A percentile compares a stretch with the other conserved stretches of the same genome.
phyloP scores from a whole-genome alignment of 2,797 vertebrate genomes.

The Phrynocephalus guinanensis region DNA sequence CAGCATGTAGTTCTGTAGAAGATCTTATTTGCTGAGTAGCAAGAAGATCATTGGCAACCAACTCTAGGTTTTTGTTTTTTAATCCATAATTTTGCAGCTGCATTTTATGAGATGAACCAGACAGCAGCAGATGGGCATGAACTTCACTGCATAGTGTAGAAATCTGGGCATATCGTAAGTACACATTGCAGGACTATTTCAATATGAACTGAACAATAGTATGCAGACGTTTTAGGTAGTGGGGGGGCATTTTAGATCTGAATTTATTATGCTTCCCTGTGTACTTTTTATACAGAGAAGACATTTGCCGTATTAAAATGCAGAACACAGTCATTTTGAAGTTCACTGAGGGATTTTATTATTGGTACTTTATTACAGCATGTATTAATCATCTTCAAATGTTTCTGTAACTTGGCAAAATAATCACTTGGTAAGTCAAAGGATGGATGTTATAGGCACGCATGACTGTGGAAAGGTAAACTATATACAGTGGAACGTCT shows the following conservation, averaged over 20 bases:
- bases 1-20: constrained; percentile 62
- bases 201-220: constrained; percentile 50
- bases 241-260: constrained; percentile 25
- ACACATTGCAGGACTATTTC: constrained; percentile 22
- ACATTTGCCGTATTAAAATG: constrained; percentile 37
- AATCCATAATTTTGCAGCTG: constrained; percentile 74
- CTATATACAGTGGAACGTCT: neutral
- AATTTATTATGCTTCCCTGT: constrained; percentile 12
- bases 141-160: constrained; percentile 65
- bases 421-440: neutral
- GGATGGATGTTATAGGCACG: neutral
- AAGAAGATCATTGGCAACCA: constrained; percentile 70
- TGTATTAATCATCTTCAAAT: neutral
- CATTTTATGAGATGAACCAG: constrained; percentile 77
- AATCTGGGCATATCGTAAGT: constrained; percentile 59
- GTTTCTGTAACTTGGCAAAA: neutral
- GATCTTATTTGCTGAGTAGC: constrained; percentile 69
- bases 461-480: neutral
- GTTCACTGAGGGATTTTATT: constrained; percentile 36
- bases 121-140: constrained; percentile 71
- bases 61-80: constrained; percentile 59
- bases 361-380: neutral
- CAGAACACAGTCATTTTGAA: neutral
- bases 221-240: neutral
- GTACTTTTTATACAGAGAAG: neutral